Evolutionary conservation across 2,797 vertebrate species (phyloP).

Genomic region (Kryptopterus vitreolus): DNA sequence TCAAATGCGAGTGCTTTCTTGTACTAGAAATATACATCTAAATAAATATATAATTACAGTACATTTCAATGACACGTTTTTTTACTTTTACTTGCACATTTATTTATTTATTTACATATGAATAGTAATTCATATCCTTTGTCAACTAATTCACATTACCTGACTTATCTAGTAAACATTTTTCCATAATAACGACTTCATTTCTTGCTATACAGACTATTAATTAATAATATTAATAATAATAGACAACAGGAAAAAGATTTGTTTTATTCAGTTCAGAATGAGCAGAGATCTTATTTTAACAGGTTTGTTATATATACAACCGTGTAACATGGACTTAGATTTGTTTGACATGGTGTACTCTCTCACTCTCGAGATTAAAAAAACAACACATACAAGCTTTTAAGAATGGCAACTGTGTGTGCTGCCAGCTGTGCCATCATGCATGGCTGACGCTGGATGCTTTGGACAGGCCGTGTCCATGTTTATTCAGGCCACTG

Average conservation of each 20-base stretch:
- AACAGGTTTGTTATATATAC: background rate
- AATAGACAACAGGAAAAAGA: background rate
- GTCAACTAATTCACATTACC: too few relatives aligned
- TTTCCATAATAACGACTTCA: background rate
- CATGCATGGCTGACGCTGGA: slow-evolving; percentile 39
- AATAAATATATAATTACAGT: too few relatives aligned
- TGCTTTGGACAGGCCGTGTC: slow-evolving; percentile 22
- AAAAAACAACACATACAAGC: background rate
- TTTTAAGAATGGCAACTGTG: slow-evolving; percentile 2
- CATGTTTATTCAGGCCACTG: slow-evolving; percentile 45
- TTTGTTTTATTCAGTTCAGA: background rate
- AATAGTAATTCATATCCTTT: too few relatives aligned
- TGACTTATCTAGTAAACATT: background rate
- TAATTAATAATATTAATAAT: too few relatives aligned
- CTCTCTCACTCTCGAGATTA: background rate
- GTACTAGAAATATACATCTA: too few relatives aligned
- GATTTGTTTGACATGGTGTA: background rate
- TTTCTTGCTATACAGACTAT: background rate
- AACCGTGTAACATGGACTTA: background rate
- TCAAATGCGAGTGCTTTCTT: too few relatives aligned
- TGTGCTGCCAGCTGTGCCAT: slow-evolving; percentile 24
- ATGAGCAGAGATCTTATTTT: background rate
- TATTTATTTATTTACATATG: too few relatives aligned
- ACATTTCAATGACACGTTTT: too few relatives aligned
- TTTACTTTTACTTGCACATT: too few relatives aligned